phyloP scores from a whole-genome alignment of 2,113 vertebrate species.

The Zosterops japonicus region DNA sequence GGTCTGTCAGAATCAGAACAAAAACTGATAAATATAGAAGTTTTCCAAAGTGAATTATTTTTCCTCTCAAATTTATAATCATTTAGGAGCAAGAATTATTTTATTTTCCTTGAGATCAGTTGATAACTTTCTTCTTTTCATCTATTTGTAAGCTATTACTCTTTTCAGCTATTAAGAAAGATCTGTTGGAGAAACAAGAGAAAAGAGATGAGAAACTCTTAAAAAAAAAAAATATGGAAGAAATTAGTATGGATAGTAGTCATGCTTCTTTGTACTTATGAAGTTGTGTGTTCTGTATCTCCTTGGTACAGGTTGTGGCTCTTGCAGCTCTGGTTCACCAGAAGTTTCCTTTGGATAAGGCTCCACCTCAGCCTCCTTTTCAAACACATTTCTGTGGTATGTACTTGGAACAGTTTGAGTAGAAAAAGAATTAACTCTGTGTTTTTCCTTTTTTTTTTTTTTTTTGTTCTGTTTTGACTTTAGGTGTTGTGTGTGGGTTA shows the following conservation, averaged over 20 bases:
- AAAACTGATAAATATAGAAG: background rate
- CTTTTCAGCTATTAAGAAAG: background rate
- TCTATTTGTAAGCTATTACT: background rate
- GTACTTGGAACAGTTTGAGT: constrained; percentile 30
- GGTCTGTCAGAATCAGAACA: background rate
- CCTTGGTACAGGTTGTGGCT: constrained; percentile 83
- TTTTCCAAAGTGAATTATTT: background rate
- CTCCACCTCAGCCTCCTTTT: constrained; percentile 88
- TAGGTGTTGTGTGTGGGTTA: background rate
- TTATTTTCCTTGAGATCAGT: background rate
- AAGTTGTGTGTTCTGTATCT: background rate
- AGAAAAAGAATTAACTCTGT: background rate
- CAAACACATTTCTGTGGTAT: constrained; percentile 93
- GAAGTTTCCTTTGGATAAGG: constrained; percentile 88
- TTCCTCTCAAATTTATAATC: background rate
- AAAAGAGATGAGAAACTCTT: background rate
- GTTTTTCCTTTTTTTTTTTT: background rate
- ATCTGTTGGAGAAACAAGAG: background rate
- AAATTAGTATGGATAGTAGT: background rate
- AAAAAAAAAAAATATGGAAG: background rate
- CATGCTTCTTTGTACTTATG: background rate
- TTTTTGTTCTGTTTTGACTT: background rate
- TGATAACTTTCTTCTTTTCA: background rate
- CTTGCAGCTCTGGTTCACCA: constrained; percentile 88
- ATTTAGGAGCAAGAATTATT: background rate